Percentiles rank a stretch among this genome's conserved stretches.
phyloP scores from a whole-genome alignment of 2,888 invertebrate species.

The Drosophila lutescens region DNA sequence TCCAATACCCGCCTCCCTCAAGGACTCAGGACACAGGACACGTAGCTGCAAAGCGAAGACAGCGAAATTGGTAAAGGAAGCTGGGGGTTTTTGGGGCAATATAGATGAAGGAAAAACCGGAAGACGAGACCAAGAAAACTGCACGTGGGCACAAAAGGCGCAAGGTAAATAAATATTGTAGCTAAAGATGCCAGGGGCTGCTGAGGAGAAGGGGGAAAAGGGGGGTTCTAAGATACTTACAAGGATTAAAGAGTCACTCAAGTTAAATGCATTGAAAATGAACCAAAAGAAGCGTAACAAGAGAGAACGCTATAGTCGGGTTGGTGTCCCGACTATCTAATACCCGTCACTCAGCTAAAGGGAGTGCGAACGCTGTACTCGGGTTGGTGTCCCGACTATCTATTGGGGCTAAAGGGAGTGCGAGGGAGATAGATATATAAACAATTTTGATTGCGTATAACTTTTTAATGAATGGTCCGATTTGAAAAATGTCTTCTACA shows the following conservation, averaged over 20 bases:
- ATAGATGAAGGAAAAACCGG: slow-evolving; percentile 36
- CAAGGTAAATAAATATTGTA: slow-evolving; percentile 82
- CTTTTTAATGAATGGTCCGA: too few relatives aligned
- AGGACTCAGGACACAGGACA: slow-evolving; percentile 63
- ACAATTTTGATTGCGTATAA: too few relatives aligned
- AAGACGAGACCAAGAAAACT: slow-evolving; percentile 38
- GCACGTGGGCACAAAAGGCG: slow-evolving; percentile 80
- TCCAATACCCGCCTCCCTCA: slow-evolving; percentile 5
- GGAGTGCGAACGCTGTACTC: too few relatives aligned
- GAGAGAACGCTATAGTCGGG: too few relatives aligned
- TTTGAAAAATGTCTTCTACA: too few relatives aligned
- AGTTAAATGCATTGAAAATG: slow-evolving; percentile 83
- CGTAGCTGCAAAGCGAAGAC: slow-evolving; percentile 68
- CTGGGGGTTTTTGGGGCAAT: slow-evolving; percentile 8
- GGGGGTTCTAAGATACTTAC: slow-evolving; percentile 77
- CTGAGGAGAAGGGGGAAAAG: neutral
- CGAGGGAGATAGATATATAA: too few relatives aligned
- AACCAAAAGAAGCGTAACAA: slow-evolving; percentile 81
- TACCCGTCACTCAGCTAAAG: too few relatives aligned
- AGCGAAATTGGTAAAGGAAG: slow-evolving; percentile 44
- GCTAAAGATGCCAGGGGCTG: slow-evolving; percentile 56
- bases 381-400: too few relatives aligned
- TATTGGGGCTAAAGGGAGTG: too few relatives aligned
- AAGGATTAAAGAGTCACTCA: slow-evolving; percentile 84
- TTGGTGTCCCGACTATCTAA: too few relatives aligned